These are phyloP conservation scores for Chaetops frenatus DNA, from an alignment of 2,113 vertebrate species.

Conservation along the genomic window DNA sequence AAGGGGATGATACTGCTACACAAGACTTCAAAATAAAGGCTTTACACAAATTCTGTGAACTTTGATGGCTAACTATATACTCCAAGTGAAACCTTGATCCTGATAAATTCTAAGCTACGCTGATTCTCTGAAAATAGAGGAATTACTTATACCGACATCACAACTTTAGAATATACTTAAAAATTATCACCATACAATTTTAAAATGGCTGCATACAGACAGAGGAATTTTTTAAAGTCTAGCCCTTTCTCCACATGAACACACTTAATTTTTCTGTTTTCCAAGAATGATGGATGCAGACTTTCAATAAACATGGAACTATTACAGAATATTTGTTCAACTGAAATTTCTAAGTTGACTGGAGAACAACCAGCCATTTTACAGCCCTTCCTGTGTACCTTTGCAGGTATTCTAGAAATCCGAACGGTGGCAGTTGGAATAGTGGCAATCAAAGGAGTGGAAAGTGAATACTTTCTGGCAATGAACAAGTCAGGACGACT, in stretches of 20 bases:
- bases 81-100: not conserved
- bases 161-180: not conserved
- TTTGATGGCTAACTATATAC: not conserved
- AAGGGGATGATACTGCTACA: conserved; percentile 10
- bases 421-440: conserved; percentile 93
- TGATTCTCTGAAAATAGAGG: not conserved
- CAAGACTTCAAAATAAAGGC: conserved; percentile 15
- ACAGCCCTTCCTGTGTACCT: conserved; percentile 49
- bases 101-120: not conserved
- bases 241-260: conserved; percentile 62
- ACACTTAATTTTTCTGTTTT: conserved; percentile 19
- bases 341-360: not conserved
- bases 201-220: not conserved
- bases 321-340: conserved; percentile 49
- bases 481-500: conserved; percentile 94
- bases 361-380: not conserved
- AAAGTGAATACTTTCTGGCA: conserved; percentile 94
- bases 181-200: not conserved
- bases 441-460: conserved; percentile 94
- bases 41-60: conserved; percentile 38
- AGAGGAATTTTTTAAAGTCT: not conserved
- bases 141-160: not conserved
- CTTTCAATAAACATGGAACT: conserved; percentile 55
- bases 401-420: conserved; percentile 95
- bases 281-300: conserved; percentile 60